These are phyloP conservation scores for Tolypeutes matacus DNA, from an alignment of 2,797 vertebrate species.

Conservation along the genomic window DNA sequence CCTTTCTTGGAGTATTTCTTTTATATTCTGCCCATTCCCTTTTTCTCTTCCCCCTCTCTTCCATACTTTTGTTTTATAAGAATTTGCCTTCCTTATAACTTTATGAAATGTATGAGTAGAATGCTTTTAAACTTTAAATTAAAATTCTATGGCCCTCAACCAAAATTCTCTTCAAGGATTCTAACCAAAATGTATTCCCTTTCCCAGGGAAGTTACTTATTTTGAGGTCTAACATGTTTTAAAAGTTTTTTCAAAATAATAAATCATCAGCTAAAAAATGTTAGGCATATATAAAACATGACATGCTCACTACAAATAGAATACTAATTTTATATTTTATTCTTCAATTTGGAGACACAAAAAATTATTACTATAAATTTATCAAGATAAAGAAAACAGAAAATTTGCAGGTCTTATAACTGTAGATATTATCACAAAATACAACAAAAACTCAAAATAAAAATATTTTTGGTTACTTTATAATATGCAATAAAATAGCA, in stretches of 20 bases:
- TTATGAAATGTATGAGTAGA: background rate
- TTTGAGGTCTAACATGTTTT: background rate
- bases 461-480: conserved; percentile 52
- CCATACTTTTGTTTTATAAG: background rate
- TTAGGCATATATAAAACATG: background rate
- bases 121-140: conserved; percentile 17
- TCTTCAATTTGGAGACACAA: conserved; percentile 21
- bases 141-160: background rate
- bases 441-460: conserved; percentile 54
- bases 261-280: background rate
- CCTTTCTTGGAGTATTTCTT: background rate
- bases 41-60: too few species aligned
- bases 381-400: conserved; percentile 55
- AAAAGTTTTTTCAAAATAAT: background rate
- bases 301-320: conserved; percentile 48
- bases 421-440: conserved; percentile 59
- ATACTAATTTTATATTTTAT: conserved; percentile 62
- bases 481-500: conserved; percentile 69
- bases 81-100: background rate
- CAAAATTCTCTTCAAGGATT: background rate
- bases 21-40: background rate
- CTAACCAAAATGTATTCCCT: conserved; percentile 3
- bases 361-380: conserved; percentile 61
- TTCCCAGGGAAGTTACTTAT: conserved; percentile 1
- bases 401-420: conserved; percentile 67